Evolutionary conservation across 2,113 vertebrate species (phyloP).

Genomic region (Ammodramus savannarum): DNA sequence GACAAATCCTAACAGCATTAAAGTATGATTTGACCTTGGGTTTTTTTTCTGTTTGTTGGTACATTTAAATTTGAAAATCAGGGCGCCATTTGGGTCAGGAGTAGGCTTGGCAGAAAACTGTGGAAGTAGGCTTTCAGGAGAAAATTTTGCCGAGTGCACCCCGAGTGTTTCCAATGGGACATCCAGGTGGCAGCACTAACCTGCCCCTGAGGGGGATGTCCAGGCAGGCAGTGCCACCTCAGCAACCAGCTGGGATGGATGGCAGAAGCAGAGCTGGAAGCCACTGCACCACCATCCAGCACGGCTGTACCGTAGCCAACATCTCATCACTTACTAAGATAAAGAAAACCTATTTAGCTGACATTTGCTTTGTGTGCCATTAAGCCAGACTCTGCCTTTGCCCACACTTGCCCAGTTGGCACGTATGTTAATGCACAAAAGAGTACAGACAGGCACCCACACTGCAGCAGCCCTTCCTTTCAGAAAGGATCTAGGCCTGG

Average conservation of each 20-base stretch:
- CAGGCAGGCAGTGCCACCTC: background rate
- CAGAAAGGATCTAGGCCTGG: background rate
- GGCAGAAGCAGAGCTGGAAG: background rate
- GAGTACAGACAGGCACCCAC: background rate
- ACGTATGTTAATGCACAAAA: background rate
- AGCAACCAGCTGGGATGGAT: accelerated
- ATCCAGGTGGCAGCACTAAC: background rate
- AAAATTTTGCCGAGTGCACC: background rate
- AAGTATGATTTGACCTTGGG: background rate
- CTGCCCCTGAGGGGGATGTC: accelerated
- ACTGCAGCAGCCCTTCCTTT: background rate
- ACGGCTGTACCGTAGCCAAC: accelerated
- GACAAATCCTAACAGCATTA: background rate
- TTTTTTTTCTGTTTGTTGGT: background rate
- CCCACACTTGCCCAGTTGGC: background rate
- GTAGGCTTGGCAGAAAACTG: accelerated
- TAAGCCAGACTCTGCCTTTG: background rate
- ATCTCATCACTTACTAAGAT: background rate
- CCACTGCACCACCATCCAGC: background rate
- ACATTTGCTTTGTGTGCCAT: slow-evolving; percentile 14
- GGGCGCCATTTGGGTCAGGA: background rate
- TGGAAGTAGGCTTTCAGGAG: background rate
- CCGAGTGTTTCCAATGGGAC: accelerated
- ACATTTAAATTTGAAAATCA: background rate
- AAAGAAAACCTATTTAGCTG: slow-evolving; percentile 38